Evolutionary conservation across 1,140 invertebrate species (phyloP).

Genomic region (Drosophila pseudoobscura): DNA sequence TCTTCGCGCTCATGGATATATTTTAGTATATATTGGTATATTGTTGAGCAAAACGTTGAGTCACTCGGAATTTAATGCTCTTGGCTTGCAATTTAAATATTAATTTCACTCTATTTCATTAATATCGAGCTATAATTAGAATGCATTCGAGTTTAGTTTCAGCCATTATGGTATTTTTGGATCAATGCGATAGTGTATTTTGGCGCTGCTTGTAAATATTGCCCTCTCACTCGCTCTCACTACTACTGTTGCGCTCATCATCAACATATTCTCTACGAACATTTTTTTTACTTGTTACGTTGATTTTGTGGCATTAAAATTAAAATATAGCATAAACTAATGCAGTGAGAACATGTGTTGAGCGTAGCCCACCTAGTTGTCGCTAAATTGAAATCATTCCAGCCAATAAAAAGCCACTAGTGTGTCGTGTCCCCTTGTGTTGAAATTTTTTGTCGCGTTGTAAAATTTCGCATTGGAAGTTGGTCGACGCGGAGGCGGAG

Average conservation of each 20-base stretch:
- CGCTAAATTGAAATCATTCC: conserved; percentile 27
- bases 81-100: background rate
- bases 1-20: background rate
- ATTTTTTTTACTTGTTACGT: conserved; percentile 61
- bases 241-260: conserved; percentile 75
- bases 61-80: background rate
- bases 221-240: conserved; percentile 66
- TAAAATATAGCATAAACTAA: conserved; percentile 16
- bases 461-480: conserved; percentile 63
- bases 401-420: conserved; percentile 23
- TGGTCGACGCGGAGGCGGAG: conserved; percentile 26
- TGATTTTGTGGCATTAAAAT: conserved; percentile 48
- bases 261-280: conserved; percentile 68
- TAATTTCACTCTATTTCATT: background rate
- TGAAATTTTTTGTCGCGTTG: conserved; percentile 69
- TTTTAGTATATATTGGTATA: background rate
- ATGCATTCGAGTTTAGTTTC: too few relatives aligned
- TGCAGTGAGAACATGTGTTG: conserved; percentile 40
- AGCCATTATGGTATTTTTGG: background rate
- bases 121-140: too few relatives aligned
- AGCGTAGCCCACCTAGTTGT: conserved; percentile 24
- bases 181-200: conserved; percentile 30
- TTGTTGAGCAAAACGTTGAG: conserved; percentile 18
- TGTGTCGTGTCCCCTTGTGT: conserved; percentile 46
- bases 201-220: conserved; percentile 43